Conservation (phyloP, 2,113 vertebrate genomes). For the Hypomesus transpacificus region DNA sequence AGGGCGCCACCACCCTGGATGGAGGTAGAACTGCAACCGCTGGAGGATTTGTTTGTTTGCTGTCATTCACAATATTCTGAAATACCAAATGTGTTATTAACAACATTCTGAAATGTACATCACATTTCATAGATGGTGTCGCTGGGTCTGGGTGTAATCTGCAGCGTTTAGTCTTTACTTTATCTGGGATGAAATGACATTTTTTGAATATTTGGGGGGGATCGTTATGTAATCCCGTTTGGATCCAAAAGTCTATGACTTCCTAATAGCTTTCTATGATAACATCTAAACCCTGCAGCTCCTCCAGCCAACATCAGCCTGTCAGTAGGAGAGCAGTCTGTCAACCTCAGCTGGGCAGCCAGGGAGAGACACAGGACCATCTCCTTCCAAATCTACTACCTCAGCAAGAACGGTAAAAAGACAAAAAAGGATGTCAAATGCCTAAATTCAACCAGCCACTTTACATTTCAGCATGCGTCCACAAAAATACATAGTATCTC, state of each 20-base stretch:
- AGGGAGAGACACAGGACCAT: constrained; percentile 76
- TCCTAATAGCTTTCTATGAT: background rate
- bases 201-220: too few species aligned
- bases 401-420: constrained; percentile 60
- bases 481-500: too few species aligned
- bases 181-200: too few species aligned
- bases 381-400: constrained; percentile 73
- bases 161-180: too few species aligned
- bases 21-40: constrained; percentile 55
- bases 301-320: constrained; percentile 70
- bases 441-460: too few species aligned
- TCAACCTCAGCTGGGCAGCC: constrained; percentile 78
- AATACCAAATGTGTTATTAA: too few species aligned
- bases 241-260: too few species aligned
- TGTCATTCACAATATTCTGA: background rate
- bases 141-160: too few species aligned
- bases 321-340: constrained; percentile 67
- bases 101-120: background rate
- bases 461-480: background rate
- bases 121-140: too few species aligned
- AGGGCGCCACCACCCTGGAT: constrained; percentile 80
- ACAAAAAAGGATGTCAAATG: too few species aligned
- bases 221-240: too few species aligned
- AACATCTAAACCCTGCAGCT: constrained; percentile 29
- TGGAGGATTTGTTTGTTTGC: background rate